Conservation (phyloP, 2,888 invertebrate genomes). For the Exocentrus adspersus region DNA sequence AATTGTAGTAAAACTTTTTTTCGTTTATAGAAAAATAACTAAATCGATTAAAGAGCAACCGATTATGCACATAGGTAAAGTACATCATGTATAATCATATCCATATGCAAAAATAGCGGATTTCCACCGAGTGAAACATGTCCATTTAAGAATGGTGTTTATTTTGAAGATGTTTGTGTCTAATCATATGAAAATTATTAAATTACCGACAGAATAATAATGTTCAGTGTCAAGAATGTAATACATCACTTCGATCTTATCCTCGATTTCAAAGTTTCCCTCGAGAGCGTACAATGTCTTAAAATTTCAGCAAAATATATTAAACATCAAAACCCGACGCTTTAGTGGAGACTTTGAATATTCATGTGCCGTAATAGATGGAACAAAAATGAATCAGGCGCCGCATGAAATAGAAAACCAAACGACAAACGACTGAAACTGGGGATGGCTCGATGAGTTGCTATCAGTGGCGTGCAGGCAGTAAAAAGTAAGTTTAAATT, state of each 20-base stretch:
- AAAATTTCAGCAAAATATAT: constrained; percentile 22
- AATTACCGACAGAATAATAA: no score
- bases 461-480: constrained; percentile 20
- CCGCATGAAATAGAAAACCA: constrained; percentile 43
- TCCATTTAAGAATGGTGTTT: no score
- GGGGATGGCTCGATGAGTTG: constrained; percentile 20
- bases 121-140: no score
- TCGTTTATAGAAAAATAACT: no score
- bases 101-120: no score
- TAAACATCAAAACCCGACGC: constrained; percentile 16
- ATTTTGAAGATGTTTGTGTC: no score
- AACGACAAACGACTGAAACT: constrained; percentile 38
- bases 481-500: constrained; percentile 1
- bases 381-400: constrained; percentile 44
- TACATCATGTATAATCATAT: no score
- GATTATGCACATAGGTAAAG: no score
- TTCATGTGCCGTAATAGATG: constrained; percentile 44
- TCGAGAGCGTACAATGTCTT: constrained; percentile 4
- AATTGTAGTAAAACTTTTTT: no score
- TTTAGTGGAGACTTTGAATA: constrained; percentile 37
- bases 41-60: no score
- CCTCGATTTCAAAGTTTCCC: neutral
- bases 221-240: neutral
- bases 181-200: no score
- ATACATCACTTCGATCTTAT: no score